Conservation (phyloP, 2,113 vertebrate genomes). For the Jacana jacana region DNA sequence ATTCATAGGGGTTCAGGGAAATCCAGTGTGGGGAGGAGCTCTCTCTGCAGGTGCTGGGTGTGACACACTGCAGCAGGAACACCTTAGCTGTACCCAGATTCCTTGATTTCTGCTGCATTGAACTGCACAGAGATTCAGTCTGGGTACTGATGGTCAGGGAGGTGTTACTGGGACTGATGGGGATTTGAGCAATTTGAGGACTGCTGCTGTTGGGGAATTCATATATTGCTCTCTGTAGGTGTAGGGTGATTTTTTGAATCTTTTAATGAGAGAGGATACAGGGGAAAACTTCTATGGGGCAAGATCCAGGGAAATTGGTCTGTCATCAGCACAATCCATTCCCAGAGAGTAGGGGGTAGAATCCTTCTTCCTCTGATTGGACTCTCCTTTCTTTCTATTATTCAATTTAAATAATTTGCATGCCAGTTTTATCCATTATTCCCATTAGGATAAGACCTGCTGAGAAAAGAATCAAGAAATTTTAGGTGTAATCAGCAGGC, state of each 20-base stretch:
- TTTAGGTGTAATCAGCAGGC: not conserved
- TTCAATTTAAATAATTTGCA: not conserved
- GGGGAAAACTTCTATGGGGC: not conserved
- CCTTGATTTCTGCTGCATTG: not conserved
- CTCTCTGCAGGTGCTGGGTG: not conserved
- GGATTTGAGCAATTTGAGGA: not conserved
- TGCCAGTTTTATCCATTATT: not conserved
- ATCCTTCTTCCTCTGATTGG: not conserved
- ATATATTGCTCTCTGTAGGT: not conserved
- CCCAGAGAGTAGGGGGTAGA: accelerated
- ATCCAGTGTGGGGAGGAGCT: not conserved
- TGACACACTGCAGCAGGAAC: not conserved
- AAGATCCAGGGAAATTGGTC: not conserved
- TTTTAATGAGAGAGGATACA: not conserved
- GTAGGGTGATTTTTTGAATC: not conserved
- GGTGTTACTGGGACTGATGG: not conserved
- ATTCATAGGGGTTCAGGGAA: not conserved
- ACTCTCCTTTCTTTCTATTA: not conserved
- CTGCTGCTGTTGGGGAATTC: not conserved
- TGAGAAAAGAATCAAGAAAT: not conserved
- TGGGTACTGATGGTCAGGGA: not conserved
- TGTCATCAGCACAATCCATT: not conserved
- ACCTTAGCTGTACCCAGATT: not conserved
- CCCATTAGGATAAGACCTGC: not conserved
- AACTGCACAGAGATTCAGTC: not conserved